Conservation (phyloP, 2,888 invertebrate species). For the Athalia rosae region DNA sequence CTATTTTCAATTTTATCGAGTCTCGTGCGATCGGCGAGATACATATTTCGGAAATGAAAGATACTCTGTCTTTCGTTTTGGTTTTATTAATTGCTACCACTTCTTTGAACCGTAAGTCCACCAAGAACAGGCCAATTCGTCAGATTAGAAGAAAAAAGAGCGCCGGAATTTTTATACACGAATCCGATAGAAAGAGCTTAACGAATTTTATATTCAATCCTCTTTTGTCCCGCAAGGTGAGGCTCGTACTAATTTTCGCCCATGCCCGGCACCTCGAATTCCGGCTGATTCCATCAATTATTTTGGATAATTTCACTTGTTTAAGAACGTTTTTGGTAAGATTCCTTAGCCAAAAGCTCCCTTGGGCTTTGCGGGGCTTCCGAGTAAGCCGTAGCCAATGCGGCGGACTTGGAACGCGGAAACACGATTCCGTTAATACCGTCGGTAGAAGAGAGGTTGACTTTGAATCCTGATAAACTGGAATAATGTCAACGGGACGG, state of each 20-base stretch:
- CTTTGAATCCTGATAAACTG: slow-evolving; percentile 40
- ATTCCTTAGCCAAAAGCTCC: slow-evolving; percentile 11
- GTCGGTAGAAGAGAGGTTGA: slow-evolving; percentile 1
- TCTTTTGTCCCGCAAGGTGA: neutral
- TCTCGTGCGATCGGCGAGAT: neutral
- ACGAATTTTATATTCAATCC: neutral
- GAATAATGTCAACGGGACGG: slow-evolving; percentile 24
- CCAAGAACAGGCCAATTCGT: neutral
- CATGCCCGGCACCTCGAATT: neutral
- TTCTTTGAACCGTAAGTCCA: slow-evolving; percentile 62
- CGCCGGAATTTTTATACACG: no score
- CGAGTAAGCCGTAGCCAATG: slow-evolving; percentile 8
- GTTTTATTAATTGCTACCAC: slow-evolving; percentile 59
- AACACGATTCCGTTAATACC: slow-evolving; percentile 28
- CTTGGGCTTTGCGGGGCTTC: slow-evolving; percentile 26
- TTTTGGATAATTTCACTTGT: slow-evolving; percentile 11
- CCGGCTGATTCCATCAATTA: neutral
- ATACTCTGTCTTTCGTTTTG: slow-evolving; percentile 55
- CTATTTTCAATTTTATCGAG: slow-evolving; percentile 15
- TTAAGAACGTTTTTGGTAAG: slow-evolving; percentile 13
- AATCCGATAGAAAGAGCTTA: neutral
- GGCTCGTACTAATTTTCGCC: no score
- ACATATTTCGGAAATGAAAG: slow-evolving; percentile 54
- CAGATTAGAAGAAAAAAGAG: neutral
- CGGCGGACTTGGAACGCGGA: neutral